Evolutionary conservation across 1,140 invertebrate genomes (phyloP), one percentile per base, ranked within the genome.

Genomic region (Drosophila bifasciata): DNA sequence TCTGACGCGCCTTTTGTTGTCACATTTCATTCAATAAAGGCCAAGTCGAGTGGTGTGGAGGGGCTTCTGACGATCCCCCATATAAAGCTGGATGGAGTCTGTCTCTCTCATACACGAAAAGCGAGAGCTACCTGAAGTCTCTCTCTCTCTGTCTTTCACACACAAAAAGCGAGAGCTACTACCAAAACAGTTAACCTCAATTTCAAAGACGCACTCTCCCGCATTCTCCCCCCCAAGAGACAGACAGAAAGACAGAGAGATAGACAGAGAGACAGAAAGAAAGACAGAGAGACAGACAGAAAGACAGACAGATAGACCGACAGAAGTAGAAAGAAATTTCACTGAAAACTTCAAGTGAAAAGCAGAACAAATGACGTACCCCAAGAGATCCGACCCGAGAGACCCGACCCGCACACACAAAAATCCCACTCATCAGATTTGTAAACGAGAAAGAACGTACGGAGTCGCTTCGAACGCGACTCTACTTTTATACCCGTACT

Each of bases 1-100:
- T 80, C 81, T 62, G 81, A 70, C 80, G 64, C 59, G 56, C 73
- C 60, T 86, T 86, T 88, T 76, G 83, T 78, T 86, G 83, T 88
- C 83, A 78, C 83, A 86, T 71, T 71, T 81, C 85, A 88, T 86
- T 86, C 81, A 86, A 86, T 86, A 86, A 86, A 86, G 81, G 78
- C 83, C 77, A 88, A 78, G 83, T 71, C 73, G 48, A 53, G 45
- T 61, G 32, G 11, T 4, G 11, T 4, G 11, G 32, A 11, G 32
- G 3, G 3, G 32, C 28, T 72, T 67, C 71, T 66, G 62, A n/a
- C 32, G 6, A 25, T 5, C 9, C 28, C 7, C 62, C 4, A 9
- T 13, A 36, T 5, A 36, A 36, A 13, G 11, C 32, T 36, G 32
- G 11, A 11, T n/a, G n/a, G n/a, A n/a, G n/a, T n/a, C n/a, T n/a